Evolutionary conservation across 30 jellyfish, hydroid and myxozoan genomes (phyloP).

Genomic region (Aurelia aurita complex sp. Pacific): DNA sequence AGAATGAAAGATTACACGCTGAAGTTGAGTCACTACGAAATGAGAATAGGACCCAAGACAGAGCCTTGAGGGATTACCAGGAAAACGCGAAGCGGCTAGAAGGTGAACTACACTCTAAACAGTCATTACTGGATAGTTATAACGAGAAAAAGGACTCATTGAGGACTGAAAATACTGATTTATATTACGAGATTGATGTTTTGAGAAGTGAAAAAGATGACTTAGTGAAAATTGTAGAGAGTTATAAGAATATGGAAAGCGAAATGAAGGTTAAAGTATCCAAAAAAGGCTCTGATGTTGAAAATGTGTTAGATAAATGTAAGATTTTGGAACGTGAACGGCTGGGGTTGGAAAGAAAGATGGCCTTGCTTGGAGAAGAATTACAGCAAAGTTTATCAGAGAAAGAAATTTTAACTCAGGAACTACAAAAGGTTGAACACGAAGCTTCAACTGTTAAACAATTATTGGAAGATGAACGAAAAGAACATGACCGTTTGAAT

Average conservation of each 20-base stretch:
- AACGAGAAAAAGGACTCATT: slow-evolving; percentile 54
- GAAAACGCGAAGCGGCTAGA: slow-evolving; percentile 48
- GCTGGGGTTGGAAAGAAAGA: slow-evolving; percentile 54
- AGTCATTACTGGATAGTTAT: slow-evolving; percentile 27
- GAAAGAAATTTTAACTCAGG: slow-evolving; percentile 34
- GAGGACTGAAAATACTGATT: slow-evolving; percentile 64
- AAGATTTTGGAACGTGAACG: slow-evolving; percentile 73
- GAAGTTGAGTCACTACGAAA: slow-evolving; percentile 30
- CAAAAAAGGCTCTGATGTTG: slow-evolving; percentile 18
- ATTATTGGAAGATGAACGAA: slow-evolving; percentile 76
- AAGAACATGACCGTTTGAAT: slow-evolving; percentile 74
- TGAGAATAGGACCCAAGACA: slow-evolving; percentile 39
- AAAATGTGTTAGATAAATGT: slow-evolving; percentile 55
- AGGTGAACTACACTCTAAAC: slow-evolving; percentile 48
- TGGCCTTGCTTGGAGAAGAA: slow-evolving; percentile 61
- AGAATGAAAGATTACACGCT: slow-evolving; percentile 60
- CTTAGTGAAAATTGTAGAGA: slow-evolving; percentile 35
- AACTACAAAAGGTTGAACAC: slow-evolving; percentile 39
- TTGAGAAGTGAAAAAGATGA: slow-evolving; percentile 82
- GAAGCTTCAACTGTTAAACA: slow-evolving; percentile 49
- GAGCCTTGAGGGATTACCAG: slow-evolving; percentile 37
- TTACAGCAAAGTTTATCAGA: slow-evolving; percentile 21
- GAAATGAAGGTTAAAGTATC: slow-evolving; percentile 30
- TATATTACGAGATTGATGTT: slow-evolving; percentile 70
- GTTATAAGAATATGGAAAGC: slow-evolving; percentile 31